Conservation (phyloP, 37 sponge, comb jelly and placozoan species). For the Halisarca cf. caerulea region DNA sequence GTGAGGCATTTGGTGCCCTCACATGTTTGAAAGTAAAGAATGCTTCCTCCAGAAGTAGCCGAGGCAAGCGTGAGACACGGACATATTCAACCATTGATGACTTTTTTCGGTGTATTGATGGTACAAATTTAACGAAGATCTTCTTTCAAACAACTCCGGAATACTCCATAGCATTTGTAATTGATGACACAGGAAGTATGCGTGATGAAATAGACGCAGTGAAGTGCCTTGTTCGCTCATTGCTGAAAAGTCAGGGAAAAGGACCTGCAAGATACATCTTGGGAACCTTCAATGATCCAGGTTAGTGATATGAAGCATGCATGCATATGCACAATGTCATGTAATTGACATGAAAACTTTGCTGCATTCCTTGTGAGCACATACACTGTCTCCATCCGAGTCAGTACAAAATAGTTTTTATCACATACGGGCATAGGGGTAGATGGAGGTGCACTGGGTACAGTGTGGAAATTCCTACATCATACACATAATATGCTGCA, state of each 20-base stretch:
- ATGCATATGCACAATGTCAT: too few species aligned
- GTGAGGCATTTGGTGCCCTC: neutral
- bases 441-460: too few species aligned
- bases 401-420: too few species aligned
- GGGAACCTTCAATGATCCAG: constrained; percentile 26
- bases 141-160: neutral
- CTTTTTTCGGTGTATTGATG: neutral
- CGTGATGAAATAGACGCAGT: neutral
- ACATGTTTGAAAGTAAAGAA: neutral
- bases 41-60: neutral
- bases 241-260: neutral
- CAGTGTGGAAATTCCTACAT: too few species aligned
- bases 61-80: neutral
- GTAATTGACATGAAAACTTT: too few species aligned
- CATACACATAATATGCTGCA: too few species aligned
- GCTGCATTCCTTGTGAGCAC: too few species aligned
- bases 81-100: neutral
- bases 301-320: neutral
- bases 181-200: constrained; percentile 31
- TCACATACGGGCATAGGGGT: too few species aligned
- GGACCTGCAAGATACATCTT: constrained; percentile 11
- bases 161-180: constrained; percentile 8
- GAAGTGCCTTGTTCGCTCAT: constrained; percentile 19
- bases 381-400: too few species aligned
- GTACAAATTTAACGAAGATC: neutral